Conservation (phyloP, 2,113 vertebrate species). For the Cygnus atratus region DNA sequence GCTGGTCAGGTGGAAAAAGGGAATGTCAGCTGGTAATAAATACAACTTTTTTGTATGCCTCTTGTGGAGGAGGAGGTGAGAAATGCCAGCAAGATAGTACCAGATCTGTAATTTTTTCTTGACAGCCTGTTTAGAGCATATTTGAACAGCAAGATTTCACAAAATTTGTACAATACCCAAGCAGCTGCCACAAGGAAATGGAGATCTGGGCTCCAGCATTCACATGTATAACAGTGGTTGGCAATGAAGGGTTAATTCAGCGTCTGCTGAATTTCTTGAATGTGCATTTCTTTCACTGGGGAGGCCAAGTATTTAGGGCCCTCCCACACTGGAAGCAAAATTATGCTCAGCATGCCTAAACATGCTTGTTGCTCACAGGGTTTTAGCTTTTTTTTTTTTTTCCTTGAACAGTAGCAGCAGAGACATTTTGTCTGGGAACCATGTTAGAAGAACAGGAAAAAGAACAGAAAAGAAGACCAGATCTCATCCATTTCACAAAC, state of each 20-base stretch:
- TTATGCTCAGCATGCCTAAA: slow-evolving; percentile 34
- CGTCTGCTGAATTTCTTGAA: neutral
- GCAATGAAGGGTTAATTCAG: slow-evolving; percentile 41
- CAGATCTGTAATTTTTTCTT: neutral
- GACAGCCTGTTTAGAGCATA: neutral
- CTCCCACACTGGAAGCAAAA: slow-evolving; percentile 50
- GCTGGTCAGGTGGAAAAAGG: neutral
- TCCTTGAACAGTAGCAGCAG: slow-evolving; percentile 43
- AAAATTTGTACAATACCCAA: neutral
- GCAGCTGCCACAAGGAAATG: neutral
- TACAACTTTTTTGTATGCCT: neutral
- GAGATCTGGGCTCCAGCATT: neutral
- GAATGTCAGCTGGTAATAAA: neutral
- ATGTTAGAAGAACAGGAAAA: neutral
- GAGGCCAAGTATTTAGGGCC: slow-evolving; percentile 34
- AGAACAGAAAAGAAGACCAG: neutral
- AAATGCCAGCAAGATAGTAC: neutral
- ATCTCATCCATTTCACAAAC: neutral
- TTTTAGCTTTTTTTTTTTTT: slow-evolving; percentile 14
- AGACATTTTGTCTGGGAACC: slow-evolving; percentile 32
- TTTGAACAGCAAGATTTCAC: neutral
- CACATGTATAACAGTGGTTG: neutral
- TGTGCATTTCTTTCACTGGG: slow-evolving; percentile 18
- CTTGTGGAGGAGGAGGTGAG: neutral
- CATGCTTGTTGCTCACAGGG: slow-evolving; percentile 15